phyloP scores from a whole-genome alignment of 2,888 invertebrate species.

The Tinea pellionella region DNA sequence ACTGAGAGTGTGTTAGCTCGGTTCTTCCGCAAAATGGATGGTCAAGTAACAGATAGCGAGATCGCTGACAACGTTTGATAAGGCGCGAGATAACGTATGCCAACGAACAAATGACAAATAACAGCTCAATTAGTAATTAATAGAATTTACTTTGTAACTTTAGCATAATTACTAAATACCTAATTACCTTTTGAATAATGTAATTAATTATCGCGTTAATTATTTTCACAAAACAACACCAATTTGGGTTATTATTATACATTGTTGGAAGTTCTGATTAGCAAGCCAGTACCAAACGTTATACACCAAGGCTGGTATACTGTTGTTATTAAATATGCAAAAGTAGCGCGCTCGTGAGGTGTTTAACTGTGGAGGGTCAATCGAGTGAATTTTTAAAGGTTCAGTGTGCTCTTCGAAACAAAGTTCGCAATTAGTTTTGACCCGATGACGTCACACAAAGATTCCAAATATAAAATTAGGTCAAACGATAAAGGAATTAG shows the following conservation, averaged over 20 bases:
- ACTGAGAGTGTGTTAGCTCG: constrained; percentile 57
- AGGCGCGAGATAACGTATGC: constrained; percentile 26
- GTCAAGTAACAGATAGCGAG: constrained; percentile 41
- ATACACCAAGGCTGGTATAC: constrained; percentile 32
- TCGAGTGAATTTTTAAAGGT: constrained; percentile 25
- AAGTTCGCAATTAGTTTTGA: not conserved
- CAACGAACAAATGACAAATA: not conserved
- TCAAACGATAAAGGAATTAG: not conserved
- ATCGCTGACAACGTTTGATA: constrained; percentile 53
- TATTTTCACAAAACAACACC: not conserved
- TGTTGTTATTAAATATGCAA: constrained; percentile 26
- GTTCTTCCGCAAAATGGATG: constrained; percentile 45
- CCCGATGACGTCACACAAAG: not conserved
- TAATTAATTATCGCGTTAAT: no score
- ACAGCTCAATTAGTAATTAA: not conserved
- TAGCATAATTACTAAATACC: not conserved
- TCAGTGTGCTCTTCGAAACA: not conserved
- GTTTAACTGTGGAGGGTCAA: constrained; percentile 27
- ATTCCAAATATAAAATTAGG: not conserved
- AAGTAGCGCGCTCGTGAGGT: constrained; percentile 19
- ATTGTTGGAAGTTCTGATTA: constrained; percentile 24
- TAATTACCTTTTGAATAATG: not conserved
- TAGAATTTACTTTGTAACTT: not conserved
- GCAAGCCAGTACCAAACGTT: constrained; percentile 25
- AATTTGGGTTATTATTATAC: not conserved